Percentiles rank a stretch among this genome's conserved stretches.
These are phyloP conservation scores for Drosophila nr. medialis DNA, from an alignment of 2,888 invertebrate species.

Conservation along the genomic window DNA sequence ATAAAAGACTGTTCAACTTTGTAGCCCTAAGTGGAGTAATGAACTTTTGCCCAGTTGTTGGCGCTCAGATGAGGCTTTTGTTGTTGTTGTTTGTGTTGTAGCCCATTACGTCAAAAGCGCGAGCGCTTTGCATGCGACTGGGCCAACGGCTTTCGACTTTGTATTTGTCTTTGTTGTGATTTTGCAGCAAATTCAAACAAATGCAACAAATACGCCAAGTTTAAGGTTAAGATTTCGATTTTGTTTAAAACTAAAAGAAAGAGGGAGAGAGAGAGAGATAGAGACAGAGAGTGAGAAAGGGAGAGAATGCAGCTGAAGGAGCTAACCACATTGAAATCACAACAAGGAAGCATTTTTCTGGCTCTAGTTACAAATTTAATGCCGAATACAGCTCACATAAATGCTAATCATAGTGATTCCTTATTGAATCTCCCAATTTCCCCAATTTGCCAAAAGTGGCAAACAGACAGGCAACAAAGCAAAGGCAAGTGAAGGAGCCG, in stretches of 20 bases:
- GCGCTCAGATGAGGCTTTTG: constrained; percentile 16
- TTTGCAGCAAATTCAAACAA: constrained; percentile 48
- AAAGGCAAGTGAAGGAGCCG: constrained; percentile 39
- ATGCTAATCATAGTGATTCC: constrained; percentile 79
- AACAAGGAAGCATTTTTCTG: constrained; percentile 67
- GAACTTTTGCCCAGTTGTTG: constrained; percentile 67
- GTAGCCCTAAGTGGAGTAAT: constrained; percentile 76
- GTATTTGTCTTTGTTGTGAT: constrained; percentile 26
- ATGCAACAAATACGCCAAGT: constrained; percentile 48
- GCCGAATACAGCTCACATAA: constrained; percentile 55
- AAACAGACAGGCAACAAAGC: constrained; percentile 2
- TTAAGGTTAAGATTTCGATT: constrained; percentile 79
- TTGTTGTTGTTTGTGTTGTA: constrained; percentile 44
- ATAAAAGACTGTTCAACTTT: constrained; percentile 61
- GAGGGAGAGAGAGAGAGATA: constrained; percentile 5
- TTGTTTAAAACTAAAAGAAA: constrained; percentile 49
- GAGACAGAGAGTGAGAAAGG: neutral
- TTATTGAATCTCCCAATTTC: constrained; percentile 72
- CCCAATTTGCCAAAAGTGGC: constrained; percentile 43
- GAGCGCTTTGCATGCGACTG: constrained; percentile 69
- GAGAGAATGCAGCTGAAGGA: neutral
- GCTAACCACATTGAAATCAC: constrained; percentile 12
- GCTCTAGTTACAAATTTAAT: constrained; percentile 53
- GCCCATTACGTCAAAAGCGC: constrained; percentile 75
- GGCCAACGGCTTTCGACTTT: constrained; percentile 46